These are phyloP conservation scores for Gymnocheta viridis DNA, from an alignment of 2,888 invertebrate genomes.

Conservation along the genomic window DNA sequence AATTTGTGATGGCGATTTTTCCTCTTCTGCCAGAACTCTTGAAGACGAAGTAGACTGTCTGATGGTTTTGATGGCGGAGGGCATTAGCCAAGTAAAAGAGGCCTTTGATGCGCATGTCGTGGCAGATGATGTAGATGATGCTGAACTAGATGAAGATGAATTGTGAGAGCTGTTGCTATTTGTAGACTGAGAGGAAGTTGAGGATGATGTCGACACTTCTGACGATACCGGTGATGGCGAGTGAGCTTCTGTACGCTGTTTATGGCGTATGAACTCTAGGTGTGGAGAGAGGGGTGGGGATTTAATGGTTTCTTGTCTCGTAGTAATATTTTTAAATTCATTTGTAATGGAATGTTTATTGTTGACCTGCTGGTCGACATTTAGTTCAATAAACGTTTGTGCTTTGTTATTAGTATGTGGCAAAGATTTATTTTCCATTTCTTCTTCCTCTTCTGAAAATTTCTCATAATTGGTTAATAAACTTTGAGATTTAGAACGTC, in stretches of 20 bases:
- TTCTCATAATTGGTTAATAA: constrained; percentile 82
- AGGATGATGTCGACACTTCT: constrained; percentile 74
- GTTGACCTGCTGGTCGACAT: constrained; percentile 39
- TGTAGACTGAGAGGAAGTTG: constrained; percentile 70
- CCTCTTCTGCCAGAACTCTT: constrained; percentile 47
- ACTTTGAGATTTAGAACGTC: constrained; percentile 81
- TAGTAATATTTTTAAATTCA: constrained; percentile 64
- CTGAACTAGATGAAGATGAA: constrained; percentile 72
- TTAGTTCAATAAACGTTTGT: constrained; percentile 44
- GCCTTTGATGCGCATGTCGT: constrained; percentile 76
- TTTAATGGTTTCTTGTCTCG: constrained; percentile 45
- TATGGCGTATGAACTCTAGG: constrained; percentile 57
- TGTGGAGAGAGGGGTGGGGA: constrained; percentile 52
- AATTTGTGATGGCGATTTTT: constrained; percentile 50
- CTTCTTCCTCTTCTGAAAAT: constrained; percentile 81
- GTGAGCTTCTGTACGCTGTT: constrained; percentile 73
- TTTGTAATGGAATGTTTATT: constrained; percentile 75
- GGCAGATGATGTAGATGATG: constrained; percentile 73
- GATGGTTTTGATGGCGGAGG: constrained; percentile 27
- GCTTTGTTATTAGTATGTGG: constrained; percentile 4
- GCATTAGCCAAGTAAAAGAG: constrained; percentile 79
- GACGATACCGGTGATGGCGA: constrained; percentile 77
- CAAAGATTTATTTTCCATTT: constrained; percentile 71
- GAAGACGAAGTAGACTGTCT: constrained; percentile 1
- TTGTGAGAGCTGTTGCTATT: constrained; percentile 72